phyloP scores from a whole-genome alignment of 1,140 invertebrate genomes.

The Microplitis mediator region DNA sequence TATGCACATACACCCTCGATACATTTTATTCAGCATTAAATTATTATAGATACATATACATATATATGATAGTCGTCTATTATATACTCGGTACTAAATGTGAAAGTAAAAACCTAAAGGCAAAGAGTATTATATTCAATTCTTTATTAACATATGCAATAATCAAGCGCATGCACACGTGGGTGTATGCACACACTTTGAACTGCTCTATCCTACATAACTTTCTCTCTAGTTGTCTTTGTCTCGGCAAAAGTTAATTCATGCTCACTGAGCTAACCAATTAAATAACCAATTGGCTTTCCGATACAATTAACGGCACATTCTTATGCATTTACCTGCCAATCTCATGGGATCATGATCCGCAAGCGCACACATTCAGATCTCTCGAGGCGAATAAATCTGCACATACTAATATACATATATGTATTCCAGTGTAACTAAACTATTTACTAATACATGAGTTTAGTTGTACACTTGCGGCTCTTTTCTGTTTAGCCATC shows the following conservation, averaged over 20 bases:
- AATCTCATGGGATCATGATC: conserved; percentile 43
- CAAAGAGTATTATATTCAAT: not conserved
- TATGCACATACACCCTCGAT: not conserved
- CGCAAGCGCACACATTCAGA: not conserved
- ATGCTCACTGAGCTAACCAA: conserved; percentile 46
- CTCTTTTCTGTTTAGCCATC: too few relatives aligned
- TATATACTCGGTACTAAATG: not conserved
- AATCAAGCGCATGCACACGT: conserved; percentile 3
- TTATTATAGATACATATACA: too few relatives aligned
- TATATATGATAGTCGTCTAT: too few relatives aligned
- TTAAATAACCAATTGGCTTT: conserved; percentile 53
- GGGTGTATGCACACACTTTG: not conserved
- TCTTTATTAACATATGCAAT: conserved; percentile 17
- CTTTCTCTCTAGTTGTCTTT: not conserved
- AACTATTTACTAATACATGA: too few relatives aligned
- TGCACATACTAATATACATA: too few relatives aligned
- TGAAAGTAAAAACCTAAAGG: not conserved
- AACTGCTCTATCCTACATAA: not conserved
- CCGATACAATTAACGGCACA: conserved; percentile 53
- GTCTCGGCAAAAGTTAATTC: not conserved
- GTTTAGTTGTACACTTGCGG: too few relatives aligned
- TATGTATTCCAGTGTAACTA: not conserved
- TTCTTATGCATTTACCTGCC: conserved; percentile 48
- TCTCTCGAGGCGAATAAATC: not conserved
- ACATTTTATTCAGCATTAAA: too few relatives aligned